Percentiles rank a stretch among this genome's conserved stretches.
Evolutionary conservation across 1,140 invertebrate species (phyloP).

Genomic region (Asbolus verrucosus): DNA sequence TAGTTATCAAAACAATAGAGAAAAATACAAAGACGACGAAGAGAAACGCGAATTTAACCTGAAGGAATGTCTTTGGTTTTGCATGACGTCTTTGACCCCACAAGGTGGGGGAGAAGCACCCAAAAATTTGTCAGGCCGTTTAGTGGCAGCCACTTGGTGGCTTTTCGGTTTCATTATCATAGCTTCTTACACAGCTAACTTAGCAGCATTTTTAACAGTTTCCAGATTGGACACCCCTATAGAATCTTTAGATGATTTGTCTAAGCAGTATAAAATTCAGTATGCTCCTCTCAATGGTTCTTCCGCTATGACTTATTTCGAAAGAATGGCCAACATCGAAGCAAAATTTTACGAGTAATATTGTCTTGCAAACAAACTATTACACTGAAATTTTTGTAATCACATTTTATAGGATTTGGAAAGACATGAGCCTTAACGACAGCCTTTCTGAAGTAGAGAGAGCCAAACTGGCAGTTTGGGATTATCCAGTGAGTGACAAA

Average conservation of each 20-base stretch:
- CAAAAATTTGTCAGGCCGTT: slow-evolving; percentile 90
- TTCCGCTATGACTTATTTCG: slow-evolving; percentile 91
- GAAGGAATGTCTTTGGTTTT: slow-evolving; percentile 98
- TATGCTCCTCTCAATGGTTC: slow-evolving; percentile 91
- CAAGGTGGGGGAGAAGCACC: slow-evolving; percentile 97
- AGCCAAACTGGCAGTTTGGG: slow-evolving; percentile 96
- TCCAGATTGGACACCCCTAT: slow-evolving; percentile 92
- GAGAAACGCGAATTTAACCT: slow-evolving; percentile 96
- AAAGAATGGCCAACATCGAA: slow-evolving; percentile 97
- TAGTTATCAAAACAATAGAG: slow-evolving; percentile 94
- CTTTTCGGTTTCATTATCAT: slow-evolving; percentile 98
- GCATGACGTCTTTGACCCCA: slow-evolving; percentile 97
- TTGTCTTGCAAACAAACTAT: slow-evolving; percentile 9
- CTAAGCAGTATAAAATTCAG: slow-evolving; percentile 95
- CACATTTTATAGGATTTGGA: slow-evolving; percentile 86
- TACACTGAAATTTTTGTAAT: background rate
- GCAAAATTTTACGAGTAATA: slow-evolving; percentile 91
- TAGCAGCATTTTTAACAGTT: slow-evolving; percentile 94
- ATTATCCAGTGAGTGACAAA: slow-evolving; percentile 98
- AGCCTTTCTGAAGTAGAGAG: slow-evolving; percentile 88
- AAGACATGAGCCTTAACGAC: slow-evolving; percentile 96
- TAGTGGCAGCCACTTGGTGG: slow-evolving; percentile 98
- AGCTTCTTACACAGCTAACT: slow-evolving; percentile 97
- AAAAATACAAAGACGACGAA: slow-evolving; percentile 93
- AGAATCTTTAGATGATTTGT: slow-evolving; percentile 91